These are phyloP conservation scores for Nemotelus nigrinus DNA, from an alignment of 2,888 invertebrate genomes.

Conservation along the genomic window DNA sequence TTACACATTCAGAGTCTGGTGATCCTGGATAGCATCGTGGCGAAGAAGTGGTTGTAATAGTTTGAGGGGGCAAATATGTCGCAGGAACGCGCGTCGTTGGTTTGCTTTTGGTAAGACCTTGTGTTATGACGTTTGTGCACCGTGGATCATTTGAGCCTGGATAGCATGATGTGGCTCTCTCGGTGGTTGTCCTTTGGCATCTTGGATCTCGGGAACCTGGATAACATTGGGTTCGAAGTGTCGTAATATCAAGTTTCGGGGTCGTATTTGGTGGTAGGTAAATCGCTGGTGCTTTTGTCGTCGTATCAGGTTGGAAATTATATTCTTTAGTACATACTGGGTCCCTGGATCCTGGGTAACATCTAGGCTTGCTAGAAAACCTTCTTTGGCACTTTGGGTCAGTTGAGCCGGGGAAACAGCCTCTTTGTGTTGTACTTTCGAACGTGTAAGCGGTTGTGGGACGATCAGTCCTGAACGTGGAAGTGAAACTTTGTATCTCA, in stretches of 20 bases:
- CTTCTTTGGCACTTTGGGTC: slow-evolving; percentile 58
- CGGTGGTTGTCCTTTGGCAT: slow-evolving; percentile 54
- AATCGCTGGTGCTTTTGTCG: slow-evolving; percentile 22
- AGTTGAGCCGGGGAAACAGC: slow-evolving; percentile 57
- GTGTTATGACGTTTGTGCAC: slow-evolving; percentile 58
- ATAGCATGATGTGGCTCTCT: slow-evolving; percentile 55
- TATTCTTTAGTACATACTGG: slow-evolving; percentile 54
- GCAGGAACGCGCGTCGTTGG: slow-evolving; percentile 44
- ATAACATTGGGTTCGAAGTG: slow-evolving; percentile 50
- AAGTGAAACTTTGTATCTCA: not conserved
- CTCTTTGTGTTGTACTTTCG: no score
- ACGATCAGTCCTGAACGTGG: no score
- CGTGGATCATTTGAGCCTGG: slow-evolving; percentile 61
- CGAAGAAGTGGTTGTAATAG: slow-evolving; percentile 49
- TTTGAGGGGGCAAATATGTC: slow-evolving; percentile 42
- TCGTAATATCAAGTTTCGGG: no score
- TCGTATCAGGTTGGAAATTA: no score
- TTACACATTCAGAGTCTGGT: slow-evolving; percentile 54
- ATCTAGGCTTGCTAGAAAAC: slow-evolving; percentile 56
- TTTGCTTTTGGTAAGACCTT: slow-evolving; percentile 53
- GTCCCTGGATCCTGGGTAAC: slow-evolving; percentile 62
- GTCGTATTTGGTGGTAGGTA: slow-evolving; percentile 40
- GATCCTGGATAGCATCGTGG: slow-evolving; percentile 53
- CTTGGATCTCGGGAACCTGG: slow-evolving; percentile 60
- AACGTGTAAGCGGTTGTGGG: no score